Conservation (phyloP, 92 coral and sea anemone genomes). For the Zoanthus gigantus region DNA sequence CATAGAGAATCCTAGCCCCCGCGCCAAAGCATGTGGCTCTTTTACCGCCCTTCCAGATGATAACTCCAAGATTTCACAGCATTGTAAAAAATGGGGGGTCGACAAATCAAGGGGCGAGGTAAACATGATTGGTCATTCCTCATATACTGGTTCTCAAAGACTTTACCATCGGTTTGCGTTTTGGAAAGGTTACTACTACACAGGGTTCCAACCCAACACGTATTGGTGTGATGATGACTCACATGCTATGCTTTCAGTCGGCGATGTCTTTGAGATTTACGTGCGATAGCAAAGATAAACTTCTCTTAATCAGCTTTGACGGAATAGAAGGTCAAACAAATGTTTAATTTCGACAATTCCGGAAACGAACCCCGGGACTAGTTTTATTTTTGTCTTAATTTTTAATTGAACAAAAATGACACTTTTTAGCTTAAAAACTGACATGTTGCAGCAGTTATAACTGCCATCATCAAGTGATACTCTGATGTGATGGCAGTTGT, state of each 20-base stretch:
- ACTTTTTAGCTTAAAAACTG: too few relatives aligned
- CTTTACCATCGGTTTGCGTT: constrained; percentile 14
- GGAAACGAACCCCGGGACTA: too few relatives aligned
- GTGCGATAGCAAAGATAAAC: not conserved
- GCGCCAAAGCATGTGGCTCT: constrained; percentile 33
- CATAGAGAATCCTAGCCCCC: not conserved
- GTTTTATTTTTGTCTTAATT: too few relatives aligned
- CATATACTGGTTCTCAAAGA: not conserved
- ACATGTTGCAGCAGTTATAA: too few relatives aligned
- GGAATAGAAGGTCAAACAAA: too few relatives aligned
- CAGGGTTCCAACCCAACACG: not conserved
- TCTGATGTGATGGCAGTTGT: too few relatives aligned
- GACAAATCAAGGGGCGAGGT: not conserved
- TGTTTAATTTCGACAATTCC: too few relatives aligned
- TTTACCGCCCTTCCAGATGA: constrained; percentile 32
- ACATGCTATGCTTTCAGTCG: not conserved
- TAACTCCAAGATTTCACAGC: not conserved
- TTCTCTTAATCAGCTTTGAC: too few relatives aligned
- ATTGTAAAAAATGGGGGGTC: constrained; percentile 19
- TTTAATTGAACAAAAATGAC: too few relatives aligned
- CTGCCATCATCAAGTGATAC: too few relatives aligned
- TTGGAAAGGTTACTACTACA: not conserved
- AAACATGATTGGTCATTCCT: not conserved
- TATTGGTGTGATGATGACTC: constrained; percentile 19
- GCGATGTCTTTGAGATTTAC: constrained; percentile 21